Evolutionary conservation across 2,888 invertebrate genomes (phyloP), one percentile per base, ranked within the genome.

Genomic region (Xestia xanthographa): DNA sequence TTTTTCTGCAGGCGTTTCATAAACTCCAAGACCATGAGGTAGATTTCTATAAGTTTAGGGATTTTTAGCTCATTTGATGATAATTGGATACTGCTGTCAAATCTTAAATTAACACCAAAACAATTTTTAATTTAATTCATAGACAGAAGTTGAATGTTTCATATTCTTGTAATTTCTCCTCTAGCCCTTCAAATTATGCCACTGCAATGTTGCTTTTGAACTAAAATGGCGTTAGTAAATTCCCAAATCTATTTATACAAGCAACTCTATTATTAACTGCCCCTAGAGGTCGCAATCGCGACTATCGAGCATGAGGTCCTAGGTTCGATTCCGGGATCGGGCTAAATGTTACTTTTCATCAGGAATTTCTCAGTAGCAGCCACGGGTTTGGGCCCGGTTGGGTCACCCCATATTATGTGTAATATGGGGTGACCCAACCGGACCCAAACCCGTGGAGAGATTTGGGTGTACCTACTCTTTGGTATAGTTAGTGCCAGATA

Each of bases 1-100:
- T 38, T 79, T 75, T 84, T 29, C 0, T 2, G 20, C 29, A 82
- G 82, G 84, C 56, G 71, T 38, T 22, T 6, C 2, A 6, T 22
- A 34, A 5, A 17, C 20, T 5, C 26, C 1, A 0, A 62, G 26
- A 2, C 14, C 2, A 41, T 9, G 38, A 12, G 6, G 3, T 12
- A n/a, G n/a, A 38, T 12, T 62, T 41, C 1, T 62, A 2, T 62
- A 3, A 14, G 29, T 5, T 29, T 29, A 8, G 12, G 2, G 14
- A 0, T 2, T 58, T 50, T 5, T 22, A 11, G 4, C 14, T 22
- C 26, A n/a, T 48, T 8, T 3, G 1, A 72, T 34, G 9, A 43
- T 4, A n/a, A 45, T n/a, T 34, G 20, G 11, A 22, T 5, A 29
- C 1, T 3, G 5, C 0, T 14, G 0, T 0, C 11, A n/a, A n/a